These are phyloP conservation scores for Hydrolagus affinis DNA, from an alignment of 2,113 vertebrate genomes.

Conservation along the genomic window DNA sequence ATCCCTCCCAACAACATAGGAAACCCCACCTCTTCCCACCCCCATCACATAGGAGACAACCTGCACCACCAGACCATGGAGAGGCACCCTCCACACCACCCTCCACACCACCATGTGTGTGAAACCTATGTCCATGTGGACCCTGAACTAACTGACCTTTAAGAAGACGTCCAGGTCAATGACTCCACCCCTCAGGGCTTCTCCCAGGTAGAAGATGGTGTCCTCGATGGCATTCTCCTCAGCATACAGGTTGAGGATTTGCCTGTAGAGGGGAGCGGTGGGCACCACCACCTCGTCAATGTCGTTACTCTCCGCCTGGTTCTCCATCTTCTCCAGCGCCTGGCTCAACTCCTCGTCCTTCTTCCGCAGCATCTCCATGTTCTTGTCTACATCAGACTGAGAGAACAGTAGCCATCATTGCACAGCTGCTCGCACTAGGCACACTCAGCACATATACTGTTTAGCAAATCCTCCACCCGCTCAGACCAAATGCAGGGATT, in stretches of 20 bases:
- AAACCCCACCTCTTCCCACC: neutral
- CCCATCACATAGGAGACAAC: too few species aligned
- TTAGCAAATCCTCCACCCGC: too few species aligned
- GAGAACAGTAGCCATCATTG: conserved; percentile 28
- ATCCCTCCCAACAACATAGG: neutral
- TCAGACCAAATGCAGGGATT: too few species aligned
- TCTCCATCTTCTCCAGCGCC: conserved; percentile 97
- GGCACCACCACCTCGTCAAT: conserved; percentile 96
- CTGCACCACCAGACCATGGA: too few species aligned
- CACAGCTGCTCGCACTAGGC: neutral
- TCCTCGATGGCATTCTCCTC: conserved; percentile 98
- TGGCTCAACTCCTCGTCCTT: conserved; percentile 94
- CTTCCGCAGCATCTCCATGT: conserved; percentile 90
- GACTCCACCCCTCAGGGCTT: conserved; percentile 85
- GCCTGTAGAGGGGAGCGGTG: conserved; percentile 92
- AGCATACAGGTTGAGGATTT: conserved; percentile 94
- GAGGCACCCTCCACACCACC: too few species aligned
- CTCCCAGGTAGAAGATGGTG: conserved; percentile 96
- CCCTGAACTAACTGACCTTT: conserved; percentile 61
- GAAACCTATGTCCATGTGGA: neutral
- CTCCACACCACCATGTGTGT: too few species aligned
- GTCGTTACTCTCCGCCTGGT: conserved; percentile 94
- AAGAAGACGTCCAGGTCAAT: conserved; percentile 97
- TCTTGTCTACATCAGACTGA: conserved; percentile 89
- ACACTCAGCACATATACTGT: neutral